These are phyloP conservation scores for Anthophora plumipes DNA, from an alignment of 2,888 invertebrate species.

Conservation along the genomic window DNA sequence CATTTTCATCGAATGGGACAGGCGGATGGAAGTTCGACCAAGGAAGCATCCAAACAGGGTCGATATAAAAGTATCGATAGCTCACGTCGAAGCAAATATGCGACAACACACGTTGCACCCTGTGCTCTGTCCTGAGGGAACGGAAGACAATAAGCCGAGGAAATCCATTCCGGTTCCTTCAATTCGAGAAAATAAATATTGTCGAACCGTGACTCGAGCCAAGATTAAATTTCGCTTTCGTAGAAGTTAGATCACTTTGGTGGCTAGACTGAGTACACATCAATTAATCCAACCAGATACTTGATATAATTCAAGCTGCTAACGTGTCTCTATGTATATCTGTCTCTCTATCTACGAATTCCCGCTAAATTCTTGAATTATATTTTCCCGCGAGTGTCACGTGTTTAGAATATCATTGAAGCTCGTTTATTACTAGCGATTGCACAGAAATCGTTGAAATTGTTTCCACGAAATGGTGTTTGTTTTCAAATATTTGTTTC, in stretches of 20 bases:
- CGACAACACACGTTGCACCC: slow-evolving; percentile 8
- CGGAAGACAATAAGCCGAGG: slow-evolving; percentile 33
- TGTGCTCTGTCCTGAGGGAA: not conserved
- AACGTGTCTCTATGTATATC: not conserved
- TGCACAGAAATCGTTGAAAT: too few relatives aligned
- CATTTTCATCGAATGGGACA: not conserved
- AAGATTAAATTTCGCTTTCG: slow-evolving; percentile 33
- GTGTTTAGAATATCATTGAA: slow-evolving; percentile 6
- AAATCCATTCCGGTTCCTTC: slow-evolving; percentile 33
- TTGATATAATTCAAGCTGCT: slow-evolving; percentile 8
- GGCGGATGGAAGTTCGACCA: not conserved
- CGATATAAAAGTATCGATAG: not conserved
- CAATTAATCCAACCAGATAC: slow-evolving; percentile 29
- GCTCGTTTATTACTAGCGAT: too few relatives aligned
- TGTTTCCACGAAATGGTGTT: too few relatives aligned
- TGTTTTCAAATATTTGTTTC: too few relatives aligned
- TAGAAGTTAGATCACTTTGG: slow-evolving; percentile 23
- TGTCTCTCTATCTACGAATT: not conserved
- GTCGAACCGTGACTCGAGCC: slow-evolving; percentile 4
- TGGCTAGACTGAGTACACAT: not conserved
- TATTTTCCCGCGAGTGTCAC: not conserved
- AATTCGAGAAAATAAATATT: slow-evolving; percentile 41
- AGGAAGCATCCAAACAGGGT: not conserved
- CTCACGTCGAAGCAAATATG: slow-evolving; percentile 28
- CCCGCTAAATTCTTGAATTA: not conserved